Evolutionary conservation across 2,888 invertebrate genomes (phyloP), one percentile per base, ranked within the genome.

Genomic region (Dryocosmus kuriphilus): DNA sequence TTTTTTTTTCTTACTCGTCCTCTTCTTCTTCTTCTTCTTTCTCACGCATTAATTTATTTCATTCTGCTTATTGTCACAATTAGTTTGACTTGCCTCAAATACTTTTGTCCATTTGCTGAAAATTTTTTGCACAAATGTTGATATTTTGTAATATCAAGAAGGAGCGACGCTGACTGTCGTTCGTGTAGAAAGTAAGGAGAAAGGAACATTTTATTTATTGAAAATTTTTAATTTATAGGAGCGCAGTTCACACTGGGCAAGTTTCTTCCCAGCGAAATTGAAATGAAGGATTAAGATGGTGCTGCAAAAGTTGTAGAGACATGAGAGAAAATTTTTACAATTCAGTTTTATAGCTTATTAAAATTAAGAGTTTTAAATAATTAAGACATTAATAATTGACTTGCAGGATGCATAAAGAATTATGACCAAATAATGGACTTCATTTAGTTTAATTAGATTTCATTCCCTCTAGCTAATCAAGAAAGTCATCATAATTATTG

Each of bases 21-120:
- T 74, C 78, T 75, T 77, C 79, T 77, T 76, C 77, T 80, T 79
- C 74, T 76, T 79, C 74, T 63, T 75, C 41, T 65, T 22, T 71
- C 71, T 71, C 71, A 71, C 22, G n/a, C n/a, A 46, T 71, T 19
- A 19, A 8, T 16, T 63, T 27, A 63, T 61, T 74, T 55, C 41
- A 30, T 41, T 65, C 24, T 41, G 46, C 76, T 74, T 76, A 22
- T 67, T 30, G 61, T 16, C 76, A 41, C 9, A 41, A 41, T 24
- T 73, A 71, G n/a, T 46, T 30, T 57, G 30, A 27, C 24, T 35
- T 30, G 11, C 19, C 35, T 67, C 60, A 74, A 55, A 63, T 77
- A 67, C 75, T 71, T 51, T 30, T 19, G 2, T 51, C 46, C n/a
- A 9, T 71, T 30, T 55, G n/a, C 9, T 16, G 71, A 51, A 6